Conservation (phyloP, 2,888 invertebrate species). For the Neuroscelio doddi region DNA sequence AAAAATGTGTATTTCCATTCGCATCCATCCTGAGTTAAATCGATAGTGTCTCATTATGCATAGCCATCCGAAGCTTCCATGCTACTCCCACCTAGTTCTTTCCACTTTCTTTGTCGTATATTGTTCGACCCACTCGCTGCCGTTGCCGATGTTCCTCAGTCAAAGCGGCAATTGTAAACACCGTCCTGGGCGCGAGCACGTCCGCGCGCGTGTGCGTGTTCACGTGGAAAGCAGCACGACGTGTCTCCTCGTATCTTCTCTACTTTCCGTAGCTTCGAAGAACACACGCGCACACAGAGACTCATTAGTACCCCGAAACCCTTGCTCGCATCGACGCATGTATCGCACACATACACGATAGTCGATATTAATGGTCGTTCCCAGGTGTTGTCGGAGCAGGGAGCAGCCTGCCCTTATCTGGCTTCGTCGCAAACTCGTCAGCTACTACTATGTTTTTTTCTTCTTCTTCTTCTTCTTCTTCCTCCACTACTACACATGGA, state of each 20-base stretch:
- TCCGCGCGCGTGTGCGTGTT: too few species aligned
- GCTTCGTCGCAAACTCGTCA: slow-evolving; percentile 39
- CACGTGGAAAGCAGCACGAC: slow-evolving; percentile 1
- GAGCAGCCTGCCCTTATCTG: slow-evolving; percentile 34
- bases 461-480: slow-evolving; percentile 2
- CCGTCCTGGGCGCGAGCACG: too few species aligned
- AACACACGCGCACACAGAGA: slow-evolving; percentile 6
- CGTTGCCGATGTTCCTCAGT: too few species aligned
- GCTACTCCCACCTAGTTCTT: too few species aligned
- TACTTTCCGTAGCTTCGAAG: too few species aligned
- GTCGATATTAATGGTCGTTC: slow-evolving; percentile 41
- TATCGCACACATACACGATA: slow-evolving; percentile 7
- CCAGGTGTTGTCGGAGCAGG: slow-evolving; percentile 36
- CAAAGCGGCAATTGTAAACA: too few species aligned
- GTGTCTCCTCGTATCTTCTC: slow-evolving; percentile 11
- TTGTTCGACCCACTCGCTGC: slow-evolving; percentile 42
- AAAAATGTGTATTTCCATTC: slow-evolving; percentile 33
- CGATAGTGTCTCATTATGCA: slow-evolving; percentile 48
- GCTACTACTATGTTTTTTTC: slow-evolving; percentile 12
- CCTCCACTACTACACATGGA: neutral
- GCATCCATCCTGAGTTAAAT: slow-evolving; percentile 32
- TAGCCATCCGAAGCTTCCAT: too few species aligned
- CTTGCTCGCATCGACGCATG: too few species aligned
- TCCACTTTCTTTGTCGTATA: too few species aligned
- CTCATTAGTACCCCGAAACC: slow-evolving; percentile 31